Evolutionary conservation across 2,113 vertebrate genomes (phyloP).

Genomic region (Mormyrus lacerda): DNA sequence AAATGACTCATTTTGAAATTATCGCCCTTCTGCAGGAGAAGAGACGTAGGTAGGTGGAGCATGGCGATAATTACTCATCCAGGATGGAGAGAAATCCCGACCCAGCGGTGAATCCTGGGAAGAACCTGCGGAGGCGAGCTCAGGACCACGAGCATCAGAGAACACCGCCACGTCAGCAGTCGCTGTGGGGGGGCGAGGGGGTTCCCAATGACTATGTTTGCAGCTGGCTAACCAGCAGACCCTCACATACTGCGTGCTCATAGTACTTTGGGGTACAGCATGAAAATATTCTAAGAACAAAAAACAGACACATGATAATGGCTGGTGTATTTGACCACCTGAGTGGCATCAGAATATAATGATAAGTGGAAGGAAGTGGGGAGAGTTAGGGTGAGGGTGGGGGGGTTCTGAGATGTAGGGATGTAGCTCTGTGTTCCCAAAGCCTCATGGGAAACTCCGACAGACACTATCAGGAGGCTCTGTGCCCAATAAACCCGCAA

Average conservation of each 20-base stretch:
- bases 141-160: constrained; percentile 42
- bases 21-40: constrained; percentile 48
- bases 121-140: constrained; percentile 32
- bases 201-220: neutral
- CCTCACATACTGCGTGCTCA: neutral
- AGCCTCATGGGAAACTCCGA: neutral
- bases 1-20: constrained; percentile 63
- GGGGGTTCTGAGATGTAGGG: too few relatives aligned
- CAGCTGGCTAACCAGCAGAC: neutral
- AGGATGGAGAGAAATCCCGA: constrained; percentile 35
- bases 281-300: neutral
- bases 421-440: neutral
- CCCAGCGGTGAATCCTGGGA: constrained; percentile 46
- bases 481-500: neutral
- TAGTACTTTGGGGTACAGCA: neutral
- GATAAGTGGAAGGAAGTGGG: neutral
- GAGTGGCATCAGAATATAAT: neutral
- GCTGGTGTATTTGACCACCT: neutral
- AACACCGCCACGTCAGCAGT: constrained; percentile 36
- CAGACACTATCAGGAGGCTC: neutral
- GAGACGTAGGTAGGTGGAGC: constrained; percentile 46
- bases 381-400: neutral
- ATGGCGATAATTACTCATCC: constrained; percentile 60
- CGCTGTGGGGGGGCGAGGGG: constrained; percentile 22
- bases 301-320: neutral